Evolutionary conservation across 2,888 invertebrate genomes (phyloP).

Genomic region (Acanthosepion esculentum): DNA sequence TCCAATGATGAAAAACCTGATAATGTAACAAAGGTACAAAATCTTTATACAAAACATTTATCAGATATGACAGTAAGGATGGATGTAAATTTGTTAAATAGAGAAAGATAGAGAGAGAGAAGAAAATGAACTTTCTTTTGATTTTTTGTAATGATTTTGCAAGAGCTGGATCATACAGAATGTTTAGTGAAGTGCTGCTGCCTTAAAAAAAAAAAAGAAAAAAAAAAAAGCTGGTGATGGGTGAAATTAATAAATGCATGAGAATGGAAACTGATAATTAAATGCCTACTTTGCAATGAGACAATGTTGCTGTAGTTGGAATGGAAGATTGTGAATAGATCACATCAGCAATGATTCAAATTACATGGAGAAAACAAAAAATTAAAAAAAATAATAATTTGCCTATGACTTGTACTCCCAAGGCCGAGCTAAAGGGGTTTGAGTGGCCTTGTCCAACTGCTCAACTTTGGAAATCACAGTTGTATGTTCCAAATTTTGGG

Average conservation of each 20-base stretch:
- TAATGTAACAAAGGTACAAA: neutral
- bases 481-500: neutral
- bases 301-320: conserved; percentile 13
- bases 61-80: neutral
- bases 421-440: neutral
- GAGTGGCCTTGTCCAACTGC: conserved; percentile 15
- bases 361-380: neutral
- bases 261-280: neutral
- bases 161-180: neutral
- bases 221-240: no score
- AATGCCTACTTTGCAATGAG: neutral
- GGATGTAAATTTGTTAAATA: neutral
- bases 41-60: neutral
- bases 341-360: neutral
- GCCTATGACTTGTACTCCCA: conserved; percentile 3
- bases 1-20: neutral
- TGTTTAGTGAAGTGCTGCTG: neutral
- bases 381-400: neutral
- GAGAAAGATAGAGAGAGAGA: neutral
- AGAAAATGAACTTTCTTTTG: neutral
- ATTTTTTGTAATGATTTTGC: neutral
- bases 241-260: conserved; percentile 7
- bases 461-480: neutral
- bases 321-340: neutral
- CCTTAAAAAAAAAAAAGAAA: neutral